Evolutionary conservation across 2,797 vertebrate genomes (phyloP), one percentile per base, ranked within the genome.

Genomic region (Clarias laeviceps): DNA sequence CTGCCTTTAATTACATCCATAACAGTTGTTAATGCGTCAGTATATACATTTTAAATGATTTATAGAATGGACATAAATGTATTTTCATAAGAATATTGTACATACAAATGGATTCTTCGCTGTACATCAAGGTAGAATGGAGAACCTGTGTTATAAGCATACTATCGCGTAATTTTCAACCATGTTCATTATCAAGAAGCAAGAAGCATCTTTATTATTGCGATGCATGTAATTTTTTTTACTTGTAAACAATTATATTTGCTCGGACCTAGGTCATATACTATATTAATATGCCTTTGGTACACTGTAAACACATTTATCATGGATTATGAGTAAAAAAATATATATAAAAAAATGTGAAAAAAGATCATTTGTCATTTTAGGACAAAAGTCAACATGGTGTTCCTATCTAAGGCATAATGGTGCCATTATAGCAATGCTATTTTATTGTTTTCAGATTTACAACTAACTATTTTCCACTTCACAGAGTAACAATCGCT

Each of bases 381-480:
- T 54, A 24, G 9, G 54, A 54, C 17, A 66, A 32, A 81, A 40
- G 15, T 34, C 14, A 24, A 3, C 20, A 57, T 34, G 5, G 70
- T 70, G 29, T n/a, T 70, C 50, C 29, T 32, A 65, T 80, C n/a
- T 65, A 50, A 66, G n/a, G 40, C 17, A 81, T 68, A 80, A 27
- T n/a, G 57, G 37, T 79, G 20, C 50, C 54, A 77, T 62, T 64
- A 40, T 18, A 62, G 12, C 66, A 80, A 64, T 27, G 22, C 34
- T 45, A 56, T 74, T n/a, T 85, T 64, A 40, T 70, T 70, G 4
- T 62, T 62, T 85, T 77, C 56, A 37, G 37, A 37, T 85, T 85
- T 85, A 78, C 54, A 59, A 2, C 8, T 20, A 50, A 70, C 40
- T 54, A 50, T 72, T 85, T 80, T 70, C 54, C 57, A 80, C 57